Base-by-base conservation (phyloP, 2,888 invertebrate species). In the Drymonia ruficornis region DNA sequence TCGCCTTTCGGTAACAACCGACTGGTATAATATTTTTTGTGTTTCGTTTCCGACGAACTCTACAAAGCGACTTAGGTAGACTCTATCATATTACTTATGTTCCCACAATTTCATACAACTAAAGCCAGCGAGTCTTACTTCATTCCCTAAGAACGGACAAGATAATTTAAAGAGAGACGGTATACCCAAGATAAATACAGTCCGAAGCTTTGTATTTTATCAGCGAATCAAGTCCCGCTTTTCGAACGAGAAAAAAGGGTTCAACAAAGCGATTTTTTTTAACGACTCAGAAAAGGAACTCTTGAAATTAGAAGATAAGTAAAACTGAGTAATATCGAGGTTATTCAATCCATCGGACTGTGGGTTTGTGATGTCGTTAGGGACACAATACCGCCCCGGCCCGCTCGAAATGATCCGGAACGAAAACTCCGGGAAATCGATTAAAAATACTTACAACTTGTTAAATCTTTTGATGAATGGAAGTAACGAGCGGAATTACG, bases 381-480 rank as follows among this genome's bases (percentile, higher is more conserved):
- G 70, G 70, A 75, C 61, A 85, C 83, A 85, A 86, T 83, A 76
- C 74, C 68, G 74, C 76, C 78, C 66, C 65, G 67, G 70, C 68
- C 60, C 55, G 47, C 47, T 70, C 72, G 78, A 86, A 86, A 88
- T 85, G 85, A 85, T 83, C 87, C 88, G 85, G 81, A 80, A 79
- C 84, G 82, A 84, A 81, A 85, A 81, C 79, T 82, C 83, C 49
- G 77, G 74, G 74, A 81, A 84, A 87, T 89, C 84, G 83, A 87
- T 87, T 89, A 87, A 81, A 86, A 87, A 87, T 85, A 84, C 78
- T 74, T 77, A 83, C n/a, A n/a, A n/a, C 80, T 81, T 78, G 83
- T 83, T 84, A 81, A 84, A 80, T 81, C 79, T 82, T 83, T 81
- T 79, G 78, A 78, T 74, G 70, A 76, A 76, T 74, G 70, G 67